phyloP scores from a whole-genome alignment of 2,888 invertebrate species.

The Apotomis betuletana region DNA sequence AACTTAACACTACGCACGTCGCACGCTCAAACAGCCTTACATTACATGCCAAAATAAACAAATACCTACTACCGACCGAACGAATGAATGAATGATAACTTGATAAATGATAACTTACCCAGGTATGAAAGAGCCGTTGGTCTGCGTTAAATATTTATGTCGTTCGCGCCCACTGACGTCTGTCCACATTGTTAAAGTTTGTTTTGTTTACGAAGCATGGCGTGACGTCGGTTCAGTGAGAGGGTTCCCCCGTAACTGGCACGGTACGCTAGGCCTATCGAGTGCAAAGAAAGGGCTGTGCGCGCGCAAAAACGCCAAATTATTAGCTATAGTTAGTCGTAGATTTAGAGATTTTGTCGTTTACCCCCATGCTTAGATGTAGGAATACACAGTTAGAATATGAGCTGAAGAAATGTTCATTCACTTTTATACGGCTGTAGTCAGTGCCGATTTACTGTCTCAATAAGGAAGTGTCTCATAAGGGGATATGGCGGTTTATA shows the following conservation, averaged over 20 bases:
- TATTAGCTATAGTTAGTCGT: neutral
- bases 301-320: constrained; percentile 35
- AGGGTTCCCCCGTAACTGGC: constrained; percentile 34
- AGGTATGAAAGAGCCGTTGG: constrained; percentile 85
- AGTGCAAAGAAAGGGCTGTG: constrained; percentile 37
- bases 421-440: no score
- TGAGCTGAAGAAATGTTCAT: no score
- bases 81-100: constrained; percentile 17
- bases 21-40: no score
- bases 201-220: constrained; percentile 25
- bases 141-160: constrained; percentile 83
- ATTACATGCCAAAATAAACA: neutral
- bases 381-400: no score
- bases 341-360: neutral
- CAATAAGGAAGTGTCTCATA: no score
- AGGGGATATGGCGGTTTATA: no score
- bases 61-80: neutral
- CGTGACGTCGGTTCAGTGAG: constrained; percentile 22
- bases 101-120: constrained; percentile 77
- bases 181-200: constrained; percentile 80
- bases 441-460: no score
- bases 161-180: constrained; percentile 84
- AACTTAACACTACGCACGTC: no score
- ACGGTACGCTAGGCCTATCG: constrained; percentile 29
- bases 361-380: no score